Conservation (phyloP, 1,140 invertebrate genomes). For the Sycophaga agraensis region DNA sequence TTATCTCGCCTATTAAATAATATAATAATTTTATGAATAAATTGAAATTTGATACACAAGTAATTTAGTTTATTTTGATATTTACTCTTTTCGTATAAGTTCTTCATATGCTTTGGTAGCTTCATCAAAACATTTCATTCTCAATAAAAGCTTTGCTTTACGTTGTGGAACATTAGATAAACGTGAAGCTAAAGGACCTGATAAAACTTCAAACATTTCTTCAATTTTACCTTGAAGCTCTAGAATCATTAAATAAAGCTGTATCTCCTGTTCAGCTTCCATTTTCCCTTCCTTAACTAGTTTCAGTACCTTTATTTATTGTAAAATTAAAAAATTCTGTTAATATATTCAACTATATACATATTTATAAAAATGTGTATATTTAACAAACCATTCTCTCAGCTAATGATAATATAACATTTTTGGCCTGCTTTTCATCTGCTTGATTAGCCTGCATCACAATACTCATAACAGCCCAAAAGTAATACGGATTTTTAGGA, state of each 20-base stretch:
- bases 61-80: conserved; percentile 20
- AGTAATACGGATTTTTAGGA: conserved; percentile 95
- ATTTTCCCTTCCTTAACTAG: conserved; percentile 86
- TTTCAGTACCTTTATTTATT: conserved; percentile 73
- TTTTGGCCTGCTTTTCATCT: conserved; percentile 50
- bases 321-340: not conserved
- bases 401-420: conserved; percentile 72
- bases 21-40: not conserved
- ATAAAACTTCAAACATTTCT: conserved; percentile 78
- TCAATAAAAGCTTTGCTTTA: conserved; percentile 72
- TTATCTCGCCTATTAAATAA: conserved; percentile 64
- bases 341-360: not conserved
- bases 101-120: conserved; percentile 71
- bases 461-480: conserved; percentile 96
- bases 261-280: conserved; percentile 90
- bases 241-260: conserved; percentile 88
- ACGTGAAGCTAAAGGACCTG: conserved; percentile 70
- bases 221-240: conserved; percentile 82
- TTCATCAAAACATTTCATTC: conserved; percentile 72
- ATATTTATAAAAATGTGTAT: conserved; percentile 17
- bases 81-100: conserved; percentile 69
- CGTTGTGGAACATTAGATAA: conserved; percentile 63
- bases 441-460: conserved; percentile 78
- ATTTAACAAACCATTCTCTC: conserved; percentile 68
- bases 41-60: conserved; percentile 2